Conservation (phyloP, 1,140 invertebrate species). For the Sitobion miscanthi region DNA sequence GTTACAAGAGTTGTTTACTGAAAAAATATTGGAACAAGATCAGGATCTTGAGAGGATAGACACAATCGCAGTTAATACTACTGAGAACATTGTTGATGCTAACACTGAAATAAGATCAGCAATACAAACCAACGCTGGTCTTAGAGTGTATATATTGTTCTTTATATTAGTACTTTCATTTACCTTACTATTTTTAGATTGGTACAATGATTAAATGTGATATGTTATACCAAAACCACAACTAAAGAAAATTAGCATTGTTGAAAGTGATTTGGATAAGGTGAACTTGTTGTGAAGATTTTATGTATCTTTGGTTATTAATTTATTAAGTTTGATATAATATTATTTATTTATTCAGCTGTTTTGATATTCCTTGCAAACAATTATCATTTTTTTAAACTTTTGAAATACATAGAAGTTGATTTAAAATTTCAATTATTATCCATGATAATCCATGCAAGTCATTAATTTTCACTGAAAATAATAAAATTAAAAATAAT, state of each 20-base stretch:
- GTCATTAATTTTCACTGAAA: no score
- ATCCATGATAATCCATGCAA: no score
- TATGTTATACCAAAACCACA: not conserved
- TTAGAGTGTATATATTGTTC: slow-evolving; percentile 93
- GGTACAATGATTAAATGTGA: slow-evolving; percentile 79
- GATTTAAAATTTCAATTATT: no score
- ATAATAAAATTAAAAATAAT: no score
- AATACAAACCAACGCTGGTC: slow-evolving; percentile 93
- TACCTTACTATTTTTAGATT: slow-evolving; percentile 93
- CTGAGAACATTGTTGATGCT: slow-evolving; percentile 93
- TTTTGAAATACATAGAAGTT: not conserved
- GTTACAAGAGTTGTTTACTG: slow-evolving; percentile 95
- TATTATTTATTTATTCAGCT: not conserved
- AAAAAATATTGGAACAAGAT: slow-evolving; percentile 96
- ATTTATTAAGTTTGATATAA: slow-evolving; percentile 1
- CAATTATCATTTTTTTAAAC: not conserved
- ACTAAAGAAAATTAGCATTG: not conserved
- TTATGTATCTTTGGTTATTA: not conserved
- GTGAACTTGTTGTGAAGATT: not conserved
- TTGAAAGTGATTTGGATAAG: not conserved
- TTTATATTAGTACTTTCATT: slow-evolving; percentile 96
- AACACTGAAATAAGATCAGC: slow-evolving; percentile 97
- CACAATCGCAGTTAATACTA: slow-evolving; percentile 84
- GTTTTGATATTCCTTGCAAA: not conserved
- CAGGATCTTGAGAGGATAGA: slow-evolving; percentile 89